Evolutionary conservation across 2,888 invertebrate species (phyloP).

Genomic region (Apotomis turbidana): DNA sequence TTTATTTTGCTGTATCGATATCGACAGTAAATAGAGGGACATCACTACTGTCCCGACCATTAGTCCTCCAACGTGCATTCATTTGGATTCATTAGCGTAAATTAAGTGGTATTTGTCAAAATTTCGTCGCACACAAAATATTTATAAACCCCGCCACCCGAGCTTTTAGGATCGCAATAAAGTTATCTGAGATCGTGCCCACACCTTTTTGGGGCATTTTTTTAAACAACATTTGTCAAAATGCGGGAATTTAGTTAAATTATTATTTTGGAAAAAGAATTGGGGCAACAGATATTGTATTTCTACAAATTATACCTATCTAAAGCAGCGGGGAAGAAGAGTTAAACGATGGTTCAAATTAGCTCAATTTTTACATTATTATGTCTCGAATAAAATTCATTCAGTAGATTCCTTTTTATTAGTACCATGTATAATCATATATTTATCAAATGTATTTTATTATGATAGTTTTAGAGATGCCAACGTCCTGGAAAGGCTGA

Average conservation of each 20-base stretch:
- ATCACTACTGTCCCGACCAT: slow-evolving; percentile 63
- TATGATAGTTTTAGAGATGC: too few relatives aligned
- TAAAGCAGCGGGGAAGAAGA: too few relatives aligned
- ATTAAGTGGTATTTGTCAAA: slow-evolving; percentile 83
- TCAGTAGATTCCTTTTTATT: too few relatives aligned
- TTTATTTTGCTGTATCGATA: slow-evolving; percentile 29
- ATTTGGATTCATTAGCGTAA: slow-evolving; percentile 81
- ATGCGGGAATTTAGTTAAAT: neutral
- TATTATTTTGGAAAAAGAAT: neutral
- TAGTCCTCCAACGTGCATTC: slow-evolving; percentile 70
- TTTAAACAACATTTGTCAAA: slow-evolving; percentile 32
- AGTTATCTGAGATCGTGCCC: slow-evolving; percentile 59
- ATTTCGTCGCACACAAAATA: slow-evolving; percentile 74
- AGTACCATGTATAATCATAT: too few relatives aligned
- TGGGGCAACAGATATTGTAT: neutral
- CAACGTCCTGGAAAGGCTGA: too few relatives aligned
- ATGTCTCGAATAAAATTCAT: too few relatives aligned
- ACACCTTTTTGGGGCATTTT: slow-evolving; percentile 41
- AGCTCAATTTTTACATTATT: too few relatives aligned
- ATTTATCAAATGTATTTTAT: too few relatives aligned
- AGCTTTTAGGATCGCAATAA: slow-evolving; percentile 63
- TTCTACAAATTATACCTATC: too few relatives aligned
- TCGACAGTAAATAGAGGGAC: slow-evolving; percentile 36
- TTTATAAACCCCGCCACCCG: slow-evolving; percentile 72
- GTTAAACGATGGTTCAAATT: too few relatives aligned